Evolutionary conservation across 2,888 invertebrate genomes (phyloP), one percentile per base, ranked within the genome.

Genomic region (Phaedon cochleariae): DNA sequence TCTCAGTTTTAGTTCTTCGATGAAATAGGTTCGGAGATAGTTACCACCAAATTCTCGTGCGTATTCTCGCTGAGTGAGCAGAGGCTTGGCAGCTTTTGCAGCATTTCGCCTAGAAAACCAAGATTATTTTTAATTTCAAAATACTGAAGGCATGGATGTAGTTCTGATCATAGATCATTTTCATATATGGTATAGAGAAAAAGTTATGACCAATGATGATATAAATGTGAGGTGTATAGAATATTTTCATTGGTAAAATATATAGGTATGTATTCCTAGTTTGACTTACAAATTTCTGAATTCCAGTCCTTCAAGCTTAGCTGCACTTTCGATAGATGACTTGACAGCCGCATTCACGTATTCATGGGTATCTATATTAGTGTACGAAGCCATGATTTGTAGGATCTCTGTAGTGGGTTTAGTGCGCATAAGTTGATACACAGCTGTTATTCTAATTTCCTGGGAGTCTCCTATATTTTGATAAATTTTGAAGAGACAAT

Each of bases 301-400:
- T n/a, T 4, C 6, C 22, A 17, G 61, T 15, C 68, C 69, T 45
- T 84, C 80, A 31, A 89, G 79, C 65, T 85, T 66, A 64, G 90
- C 86, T 21, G 88, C 87, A 41, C 84, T 82, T 77, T 85, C 80
- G 64, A 92, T 90, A n/a, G 84, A 83, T 20, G 88, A 86, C 76
- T 89, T 89, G 6, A 92, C 86, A n/a, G 86, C 88, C 62, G 90
- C 85, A 68, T 89, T 89, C 0, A 92, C 90, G 49, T 90, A 86
- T 54, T 86, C 82, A 77, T 86, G 88, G 18, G 84, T 84, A 75
- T 92, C 92, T 54, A 84, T 80, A 70, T 90, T 86, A 7, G 91
- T 91, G 83, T 87, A 87, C 75, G 87, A 84, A 20, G 92, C 92
- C 88, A 92, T 90, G 26, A 87, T 85, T 82, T 90, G 89, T 76